Conservation (phyloP, 2,888 invertebrate genomes). For the Dynastes grantii region DNA sequence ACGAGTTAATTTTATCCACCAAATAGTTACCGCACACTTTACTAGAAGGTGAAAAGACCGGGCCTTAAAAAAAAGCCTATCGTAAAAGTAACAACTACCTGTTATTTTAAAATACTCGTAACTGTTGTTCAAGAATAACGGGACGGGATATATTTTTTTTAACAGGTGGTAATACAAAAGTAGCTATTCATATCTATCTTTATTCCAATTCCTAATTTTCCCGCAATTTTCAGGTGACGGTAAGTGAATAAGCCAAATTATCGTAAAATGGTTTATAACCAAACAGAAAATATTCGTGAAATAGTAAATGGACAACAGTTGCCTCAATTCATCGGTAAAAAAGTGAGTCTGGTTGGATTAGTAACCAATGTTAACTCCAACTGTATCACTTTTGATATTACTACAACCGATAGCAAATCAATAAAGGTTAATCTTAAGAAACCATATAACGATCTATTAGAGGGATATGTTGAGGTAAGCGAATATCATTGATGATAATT, state of each 20-base stretch:
- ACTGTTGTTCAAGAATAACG: too few relatives aligned
- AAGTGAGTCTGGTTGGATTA: conserved; percentile 64
- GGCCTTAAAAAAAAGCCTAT: too few relatives aligned
- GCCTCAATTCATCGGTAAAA: conserved; percentile 63
- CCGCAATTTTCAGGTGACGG: not conserved
- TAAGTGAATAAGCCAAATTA: too few relatives aligned
- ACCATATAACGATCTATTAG: conserved; percentile 62
- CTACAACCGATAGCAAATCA: conserved; percentile 63
- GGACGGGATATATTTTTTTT: too few relatives aligned
- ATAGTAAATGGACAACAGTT: conserved; percentile 66
- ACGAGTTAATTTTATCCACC: too few relatives aligned
- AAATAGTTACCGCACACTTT: too few relatives aligned
- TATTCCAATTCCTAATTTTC: not conserved
- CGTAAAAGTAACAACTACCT: too few relatives aligned
- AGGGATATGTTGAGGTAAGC: conserved; percentile 67
- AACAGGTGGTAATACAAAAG: too few relatives aligned
- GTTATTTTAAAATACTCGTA: too few relatives aligned
- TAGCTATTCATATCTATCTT: too few relatives aligned
- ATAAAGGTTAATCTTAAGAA: conserved; percentile 64
- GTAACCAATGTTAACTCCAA: conserved; percentile 63
- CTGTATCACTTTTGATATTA: conserved; percentile 64
- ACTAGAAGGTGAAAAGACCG: too few relatives aligned
- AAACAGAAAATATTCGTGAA: conserved; percentile 59
- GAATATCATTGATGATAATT: not conserved
- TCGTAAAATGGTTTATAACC: not conserved